phyloP scores from a whole-genome alignment of 2,888 invertebrate species.

The Alviniconcha strummeri region DNA sequence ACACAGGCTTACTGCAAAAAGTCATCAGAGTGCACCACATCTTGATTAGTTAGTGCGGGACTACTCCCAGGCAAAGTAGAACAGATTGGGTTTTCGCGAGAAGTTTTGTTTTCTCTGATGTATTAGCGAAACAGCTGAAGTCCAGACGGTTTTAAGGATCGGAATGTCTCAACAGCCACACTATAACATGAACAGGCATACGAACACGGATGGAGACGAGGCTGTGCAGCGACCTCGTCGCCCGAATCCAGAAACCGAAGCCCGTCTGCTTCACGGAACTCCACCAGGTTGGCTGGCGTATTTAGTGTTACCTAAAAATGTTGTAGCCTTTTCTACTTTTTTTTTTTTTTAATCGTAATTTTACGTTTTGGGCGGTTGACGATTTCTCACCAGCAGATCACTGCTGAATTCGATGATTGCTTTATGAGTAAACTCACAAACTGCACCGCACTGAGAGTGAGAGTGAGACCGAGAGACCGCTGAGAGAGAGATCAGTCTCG shows the following conservation, averaged over 20 bases:
- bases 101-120: constrained; percentile 25
- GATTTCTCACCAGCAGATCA: no score
- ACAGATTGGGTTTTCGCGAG: constrained; percentile 2
- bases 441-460: no score
- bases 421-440: no score
- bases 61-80: background rate
- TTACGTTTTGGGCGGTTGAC: no score
- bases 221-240: constrained; percentile 24
- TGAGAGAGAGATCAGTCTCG: no score
- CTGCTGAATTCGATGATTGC: no score
- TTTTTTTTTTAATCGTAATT: no score
- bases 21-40: background rate
- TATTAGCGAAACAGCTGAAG: background rate
- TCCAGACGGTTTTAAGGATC: background rate
- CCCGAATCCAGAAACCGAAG: constrained; percentile 36
- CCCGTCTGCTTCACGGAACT: constrained; percentile 21
- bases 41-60: constrained; percentile 1
- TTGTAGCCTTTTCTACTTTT: no score
- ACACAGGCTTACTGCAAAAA: background rate
- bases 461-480: no score
- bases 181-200: background rate
- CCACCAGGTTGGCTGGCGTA: background rate
- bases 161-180: constrained; percentile 17
- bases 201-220: constrained; percentile 22
- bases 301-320: no score